Base-by-base conservation (phyloP, 2,888 invertebrate genomes). In the Pandemis heparana region DNA sequence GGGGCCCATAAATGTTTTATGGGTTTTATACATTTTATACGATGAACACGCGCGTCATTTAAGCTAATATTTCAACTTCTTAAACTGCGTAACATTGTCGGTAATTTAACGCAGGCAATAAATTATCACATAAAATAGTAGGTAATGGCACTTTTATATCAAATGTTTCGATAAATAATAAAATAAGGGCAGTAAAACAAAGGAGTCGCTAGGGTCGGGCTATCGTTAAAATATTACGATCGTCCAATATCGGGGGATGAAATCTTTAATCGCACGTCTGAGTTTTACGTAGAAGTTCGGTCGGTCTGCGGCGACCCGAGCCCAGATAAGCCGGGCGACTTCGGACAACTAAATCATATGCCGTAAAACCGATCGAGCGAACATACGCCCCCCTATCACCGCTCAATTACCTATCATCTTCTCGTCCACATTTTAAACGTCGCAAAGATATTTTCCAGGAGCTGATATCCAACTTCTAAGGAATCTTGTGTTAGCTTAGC, bases 151-250 rank as follows among this genome's bases (percentile, higher is more conserved):
- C 84, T 88, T 91, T 90, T 88, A 89, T 87, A 87, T 87, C 85
- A 88, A 92, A 91, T 91, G 90, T 92, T 92, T 91, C 89, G 89
- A 92, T 92, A 91, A 91, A 92, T 91, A 92, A 91, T 91, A 92
- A 92, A 92, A 91, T 88, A 86, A 86, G 83, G 84, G 86, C 86
- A 91, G 88, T 91, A 91, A 92, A 92, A 91, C 88, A 91, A 89
- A 89, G 89, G 87, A 91, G 87, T 85, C 79, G 85, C 82, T 84
- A 82, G 86, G 89, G 86, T 85, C 80, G 85, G 85, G 84, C 82
- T 81, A 83, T 90, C 91, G 92, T 92, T 93, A 93, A 93, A 92
- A 89, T 93, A 92, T 94, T 92, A 94, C 92, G 93, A 91, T 85
- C 89, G 89, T 83, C 89, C 91, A 85, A 92, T 92, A 93, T 92